A percentile compares a stretch with the other conserved stretches of the same genome.
phyloP scores from a whole-genome alignment of 37 sponge, comb jelly and placozoan species.

The Oscarella lobularis region DNA sequence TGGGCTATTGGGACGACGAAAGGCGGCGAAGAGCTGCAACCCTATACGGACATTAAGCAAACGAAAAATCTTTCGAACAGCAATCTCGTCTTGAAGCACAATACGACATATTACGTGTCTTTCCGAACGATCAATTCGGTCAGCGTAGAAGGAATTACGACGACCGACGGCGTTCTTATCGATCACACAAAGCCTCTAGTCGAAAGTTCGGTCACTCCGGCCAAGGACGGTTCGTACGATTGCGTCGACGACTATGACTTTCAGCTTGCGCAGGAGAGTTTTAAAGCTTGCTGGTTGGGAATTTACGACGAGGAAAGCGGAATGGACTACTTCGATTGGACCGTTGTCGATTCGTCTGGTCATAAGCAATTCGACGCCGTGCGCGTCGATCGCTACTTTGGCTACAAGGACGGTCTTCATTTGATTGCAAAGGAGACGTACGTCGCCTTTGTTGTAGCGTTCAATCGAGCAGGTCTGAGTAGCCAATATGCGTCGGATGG shows the following conservation, averaged over 20 bases:
- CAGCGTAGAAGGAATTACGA: background rate
- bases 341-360: background rate
- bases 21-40: background rate
- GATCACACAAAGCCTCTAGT: slow-evolving; percentile 2
- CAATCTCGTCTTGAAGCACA: background rate
- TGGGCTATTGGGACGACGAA: background rate
- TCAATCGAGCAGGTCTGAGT: background rate
- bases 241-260: background rate
- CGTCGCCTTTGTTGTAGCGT: background rate
- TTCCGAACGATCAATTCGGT: background rate
- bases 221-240: background rate
- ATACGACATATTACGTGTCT: background rate
- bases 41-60: background rate
- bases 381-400: background rate
- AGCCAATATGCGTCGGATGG: background rate
- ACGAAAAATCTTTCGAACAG: background rate
- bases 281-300: background rate
- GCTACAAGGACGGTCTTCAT: background rate
- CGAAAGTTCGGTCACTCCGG: background rate
- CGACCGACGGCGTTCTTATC: background rate
- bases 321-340: background rate
- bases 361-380: background rate
- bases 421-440: background rate
- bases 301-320: background rate
- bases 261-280: background rate